A percentile compares a stretch with the other conserved stretches of the same genome.
phyloP scores from a whole-genome alignment of 2,113 vertebrate species.

The Rhadina sibilatrix region DNA sequence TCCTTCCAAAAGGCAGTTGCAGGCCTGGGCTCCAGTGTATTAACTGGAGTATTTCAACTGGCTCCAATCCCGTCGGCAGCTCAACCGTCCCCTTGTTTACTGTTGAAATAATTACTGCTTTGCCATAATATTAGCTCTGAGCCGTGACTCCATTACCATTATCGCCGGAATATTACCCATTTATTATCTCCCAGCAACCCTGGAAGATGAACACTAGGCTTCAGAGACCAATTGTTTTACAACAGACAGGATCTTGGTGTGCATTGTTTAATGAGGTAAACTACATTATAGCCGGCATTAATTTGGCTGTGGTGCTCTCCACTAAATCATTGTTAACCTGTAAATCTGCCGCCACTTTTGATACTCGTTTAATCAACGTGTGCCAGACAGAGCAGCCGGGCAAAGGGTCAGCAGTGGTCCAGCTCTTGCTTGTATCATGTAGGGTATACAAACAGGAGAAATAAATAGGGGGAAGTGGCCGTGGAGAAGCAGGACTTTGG shows the following conservation, averaged over 20 bases:
- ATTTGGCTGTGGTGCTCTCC: slow-evolving; percentile 61
- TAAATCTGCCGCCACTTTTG: slow-evolving; percentile 68
- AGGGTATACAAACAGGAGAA: accelerated
- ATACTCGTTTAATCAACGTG: slow-evolving; percentile 11
- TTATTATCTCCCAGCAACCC: slow-evolving; percentile 82
- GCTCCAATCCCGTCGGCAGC: slow-evolving; percentile 69
- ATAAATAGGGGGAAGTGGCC: neutral
- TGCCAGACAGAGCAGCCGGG: neutral
- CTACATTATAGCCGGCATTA: slow-evolving; percentile 73
- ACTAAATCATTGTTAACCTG: slow-evolving; percentile 75
- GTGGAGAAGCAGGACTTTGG: neutral
- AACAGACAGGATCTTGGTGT: slow-evolving; percentile 77
- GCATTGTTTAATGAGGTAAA: slow-evolving; percentile 82
- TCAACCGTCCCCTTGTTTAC: slow-evolving; percentile 82
- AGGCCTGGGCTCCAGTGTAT: neutral
- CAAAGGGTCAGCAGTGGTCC: neutral
- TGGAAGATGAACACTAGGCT: slow-evolving; percentile 82
- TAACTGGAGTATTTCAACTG: slow-evolving; percentile 66
- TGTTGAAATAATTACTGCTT: slow-evolving; percentile 84
- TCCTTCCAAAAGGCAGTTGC: neutral
- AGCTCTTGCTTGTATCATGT: neutral
- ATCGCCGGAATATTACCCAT: slow-evolving; percentile 81
- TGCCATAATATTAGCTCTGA: slow-evolving; percentile 86
- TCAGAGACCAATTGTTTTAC: slow-evolving; percentile 81
- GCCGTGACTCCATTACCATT: slow-evolving; percentile 82